phyloP scores from a whole-genome alignment of 1,140 invertebrate genomes.

The Sitodiplosis mosellana region DNA sequence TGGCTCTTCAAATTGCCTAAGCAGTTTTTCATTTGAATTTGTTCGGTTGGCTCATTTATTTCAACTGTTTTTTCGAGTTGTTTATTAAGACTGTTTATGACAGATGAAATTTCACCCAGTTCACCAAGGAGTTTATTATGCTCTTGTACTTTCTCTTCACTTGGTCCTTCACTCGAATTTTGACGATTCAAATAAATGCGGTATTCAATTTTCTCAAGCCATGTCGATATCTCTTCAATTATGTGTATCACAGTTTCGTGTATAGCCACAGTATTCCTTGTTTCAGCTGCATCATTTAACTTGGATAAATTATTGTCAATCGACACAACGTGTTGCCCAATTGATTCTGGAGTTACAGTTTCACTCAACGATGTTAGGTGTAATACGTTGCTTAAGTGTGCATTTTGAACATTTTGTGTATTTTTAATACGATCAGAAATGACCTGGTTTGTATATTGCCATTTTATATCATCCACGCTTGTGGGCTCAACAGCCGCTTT shows the following conservation, averaged over 20 bases:
- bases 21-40: slow-evolving; percentile 29
- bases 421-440: slow-evolving; percentile 18
- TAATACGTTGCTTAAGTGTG: slow-evolving; percentile 27
- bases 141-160: slow-evolving; percentile 31
- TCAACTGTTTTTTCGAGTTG: slow-evolving; percentile 30
- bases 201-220: slow-evolving; percentile 68
- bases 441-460: slow-evolving; percentile 12
- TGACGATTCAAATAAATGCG: slow-evolving; percentile 44
- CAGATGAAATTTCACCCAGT: slow-evolving; percentile 24
- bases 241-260: slow-evolving; percentile 52
- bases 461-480: too few species aligned
- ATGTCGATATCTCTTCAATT: slow-evolving; percentile 58
- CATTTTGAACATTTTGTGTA: slow-evolving; percentile 11
- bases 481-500: too few species aligned
- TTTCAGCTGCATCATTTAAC: slow-evolving; percentile 40
- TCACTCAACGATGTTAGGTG: slow-evolving; percentile 38
- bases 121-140: slow-evolving; percentile 26
- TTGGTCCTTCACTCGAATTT: slow-evolving; percentile 31
- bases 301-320: slow-evolving; percentile 35
- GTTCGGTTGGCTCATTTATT: slow-evolving; percentile 25
- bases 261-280: slow-evolving; percentile 37
- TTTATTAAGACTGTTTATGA: slow-evolving; percentile 24
- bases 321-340: slow-evolving; percentile 31
- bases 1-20: slow-evolving; percentile 31
- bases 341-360: slow-evolving; percentile 29